These are phyloP conservation scores for Mesorhabditis spiculigera DNA, from an alignment of 2,888 invertebrate genomes.

Conservation along the genomic window DNA sequence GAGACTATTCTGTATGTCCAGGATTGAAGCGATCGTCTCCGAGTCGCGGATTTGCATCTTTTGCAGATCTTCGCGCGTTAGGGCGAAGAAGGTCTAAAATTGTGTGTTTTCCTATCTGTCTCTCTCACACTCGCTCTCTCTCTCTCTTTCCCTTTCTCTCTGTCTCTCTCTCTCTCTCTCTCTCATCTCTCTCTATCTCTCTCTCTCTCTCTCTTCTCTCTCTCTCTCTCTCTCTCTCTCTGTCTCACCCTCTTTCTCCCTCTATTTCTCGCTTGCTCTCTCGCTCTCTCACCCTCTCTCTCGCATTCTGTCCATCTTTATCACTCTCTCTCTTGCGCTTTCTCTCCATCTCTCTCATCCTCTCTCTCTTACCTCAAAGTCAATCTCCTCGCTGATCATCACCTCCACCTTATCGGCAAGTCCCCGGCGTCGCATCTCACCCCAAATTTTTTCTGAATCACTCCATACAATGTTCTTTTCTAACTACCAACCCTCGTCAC, in stretches of 20 bases:
- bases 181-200: background rate
- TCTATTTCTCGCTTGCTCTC: background rate
- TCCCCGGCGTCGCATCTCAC: background rate
- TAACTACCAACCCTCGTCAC: background rate
- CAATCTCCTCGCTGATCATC: background rate
- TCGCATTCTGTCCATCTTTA: background rate
- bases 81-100: background rate
- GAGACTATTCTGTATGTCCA: background rate
- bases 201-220: background rate
- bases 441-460: background rate
- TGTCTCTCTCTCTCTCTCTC: background rate
- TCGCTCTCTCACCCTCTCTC: background rate
- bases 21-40: background rate
- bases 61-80: background rate
- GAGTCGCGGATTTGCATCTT: background rate
- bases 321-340: background rate
- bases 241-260: background rate
- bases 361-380: background rate
- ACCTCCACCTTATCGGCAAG: background rate
- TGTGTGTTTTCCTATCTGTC: too few relatives aligned
- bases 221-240: background rate
- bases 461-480: background rate
- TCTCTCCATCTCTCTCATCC: background rate
- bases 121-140: too few relatives aligned
- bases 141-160: background rate